A percentile compares a stretch with the other conserved stretches of the same genome.
Conservation (phyloP, 2,888 invertebrate genomes). For the Sisyra terminalis region DNA sequence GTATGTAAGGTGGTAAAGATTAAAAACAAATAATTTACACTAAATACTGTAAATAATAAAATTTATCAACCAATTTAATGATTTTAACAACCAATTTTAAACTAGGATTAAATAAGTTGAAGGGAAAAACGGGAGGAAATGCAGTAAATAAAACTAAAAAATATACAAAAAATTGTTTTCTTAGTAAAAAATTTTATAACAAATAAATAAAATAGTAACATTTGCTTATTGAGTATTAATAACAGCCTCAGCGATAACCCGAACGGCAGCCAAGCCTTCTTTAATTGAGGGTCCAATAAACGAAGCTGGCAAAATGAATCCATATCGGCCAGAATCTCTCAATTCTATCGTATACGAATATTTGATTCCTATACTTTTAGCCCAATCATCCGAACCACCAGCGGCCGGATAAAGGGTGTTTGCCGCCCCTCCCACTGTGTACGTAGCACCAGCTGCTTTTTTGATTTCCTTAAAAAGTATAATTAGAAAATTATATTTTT, state of each 20-base stretch:
- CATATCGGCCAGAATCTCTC: conserved; percentile 66
- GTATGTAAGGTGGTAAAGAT: too few relatives aligned
- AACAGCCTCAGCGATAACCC: conserved; percentile 40
- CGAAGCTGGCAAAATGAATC: conserved; percentile 70
- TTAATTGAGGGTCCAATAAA: conserved; percentile 59
- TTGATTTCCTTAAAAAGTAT: conserved; percentile 36
- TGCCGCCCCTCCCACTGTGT: conserved; percentile 63
- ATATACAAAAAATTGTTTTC: background rate
- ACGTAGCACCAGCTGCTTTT: conserved; percentile 39
- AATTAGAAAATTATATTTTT: too few relatives aligned
- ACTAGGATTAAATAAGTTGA: too few relatives aligned
- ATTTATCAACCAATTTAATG: too few relatives aligned
- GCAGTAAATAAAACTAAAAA: conserved; percentile 2
- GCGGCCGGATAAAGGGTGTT: conserved; percentile 63
- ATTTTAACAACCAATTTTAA: too few relatives aligned
- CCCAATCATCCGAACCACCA: conserved; percentile 84
- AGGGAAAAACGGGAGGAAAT: too few relatives aligned
- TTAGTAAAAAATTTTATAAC: background rate
- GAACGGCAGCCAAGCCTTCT: conserved; percentile 57
- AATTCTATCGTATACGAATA: conserved; percentile 84
- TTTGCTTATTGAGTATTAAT: conserved; percentile 15
- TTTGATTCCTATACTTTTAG: conserved; percentile 70
- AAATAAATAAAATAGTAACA: background rate
- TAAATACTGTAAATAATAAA: too few relatives aligned
- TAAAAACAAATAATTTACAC: too few relatives aligned